Conservation (phyloP, 2,888 invertebrate genomes). For the Prionchulus punctatus region DNA sequence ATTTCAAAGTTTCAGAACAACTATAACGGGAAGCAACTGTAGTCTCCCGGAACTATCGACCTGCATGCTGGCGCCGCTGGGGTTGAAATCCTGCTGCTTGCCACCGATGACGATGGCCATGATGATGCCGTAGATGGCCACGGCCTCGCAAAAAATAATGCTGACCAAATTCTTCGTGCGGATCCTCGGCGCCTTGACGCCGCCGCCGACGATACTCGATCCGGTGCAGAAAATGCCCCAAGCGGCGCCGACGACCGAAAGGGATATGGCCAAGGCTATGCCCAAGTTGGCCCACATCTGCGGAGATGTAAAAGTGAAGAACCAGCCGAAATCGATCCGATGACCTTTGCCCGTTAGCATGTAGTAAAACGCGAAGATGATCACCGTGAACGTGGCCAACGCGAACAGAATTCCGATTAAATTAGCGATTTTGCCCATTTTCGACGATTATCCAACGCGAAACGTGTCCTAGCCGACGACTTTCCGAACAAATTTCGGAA, state of each 20-base stretch:
- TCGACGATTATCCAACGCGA: too few species aligned
- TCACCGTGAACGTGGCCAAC: not conserved
- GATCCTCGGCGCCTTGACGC: constrained; percentile 89
- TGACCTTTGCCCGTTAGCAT: not conserved
- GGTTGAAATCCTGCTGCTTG: constrained; percentile 40
- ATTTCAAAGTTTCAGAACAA: too few species aligned
- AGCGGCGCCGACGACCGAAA: constrained; percentile 90
- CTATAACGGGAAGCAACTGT: too few species aligned
- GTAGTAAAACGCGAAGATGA: not conserved
- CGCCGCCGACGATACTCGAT: constrained; percentile 81
- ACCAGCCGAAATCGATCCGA: constrained; percentile 39
- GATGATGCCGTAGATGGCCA: constrained; percentile 93
- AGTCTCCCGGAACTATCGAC: not conserved
- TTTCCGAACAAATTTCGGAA: too few species aligned
- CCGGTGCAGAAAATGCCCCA: constrained; percentile 87
- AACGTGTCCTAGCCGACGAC: too few species aligned
- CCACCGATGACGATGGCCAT: constrained; percentile 89
- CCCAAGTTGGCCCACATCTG: constrained; percentile 88
- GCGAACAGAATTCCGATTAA: not conserved
- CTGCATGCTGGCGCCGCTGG: not conserved
- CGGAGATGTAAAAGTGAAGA: constrained; percentile 69
- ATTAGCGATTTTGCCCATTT: not conserved
- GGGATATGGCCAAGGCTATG: constrained; percentile 73
- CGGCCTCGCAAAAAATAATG: constrained; percentile 96
- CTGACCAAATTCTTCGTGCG: constrained; percentile 96